phyloP scores from a whole-genome alignment of 2,797 vertebrate species.

The Steatocranus sp. region DNA sequence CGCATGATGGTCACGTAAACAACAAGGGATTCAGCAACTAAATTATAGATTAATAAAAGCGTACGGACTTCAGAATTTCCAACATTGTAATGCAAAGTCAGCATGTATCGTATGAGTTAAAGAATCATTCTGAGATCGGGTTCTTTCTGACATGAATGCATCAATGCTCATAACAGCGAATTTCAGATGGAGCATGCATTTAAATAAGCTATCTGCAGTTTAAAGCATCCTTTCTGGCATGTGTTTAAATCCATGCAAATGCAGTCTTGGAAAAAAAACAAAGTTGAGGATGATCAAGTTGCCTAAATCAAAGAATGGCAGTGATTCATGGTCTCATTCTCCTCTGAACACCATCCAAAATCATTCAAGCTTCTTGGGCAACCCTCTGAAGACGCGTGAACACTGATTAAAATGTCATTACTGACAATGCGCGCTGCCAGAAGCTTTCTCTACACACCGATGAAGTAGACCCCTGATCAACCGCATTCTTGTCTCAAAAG shows the following conservation, averaged over 20 bases:
- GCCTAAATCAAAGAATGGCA: conserved; percentile 29
- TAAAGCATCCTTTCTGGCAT: background rate
- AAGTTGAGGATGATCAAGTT: conserved; percentile 20
- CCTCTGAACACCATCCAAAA: conserved; percentile 17
- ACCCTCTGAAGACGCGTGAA: conserved; percentile 30
- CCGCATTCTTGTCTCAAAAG: conserved; percentile 41
- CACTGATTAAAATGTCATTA: conserved; percentile 58
- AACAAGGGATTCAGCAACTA: background rate
- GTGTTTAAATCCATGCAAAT: background rate
- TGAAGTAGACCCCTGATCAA: conserved; percentile 28
- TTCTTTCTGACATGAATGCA: background rate
- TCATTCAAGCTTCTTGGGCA: conserved; percentile 2
- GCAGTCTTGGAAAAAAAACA: conserved; percentile 10
- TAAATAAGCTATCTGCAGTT: conserved; percentile 6
- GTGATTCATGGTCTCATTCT: conserved; percentile 30
- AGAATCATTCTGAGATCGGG: background rate
- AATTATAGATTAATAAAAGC: conserved; percentile 24
- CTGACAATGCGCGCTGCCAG: conserved; percentile 31
- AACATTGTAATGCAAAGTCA: background rate
- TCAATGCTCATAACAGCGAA: conserved; percentile 27
- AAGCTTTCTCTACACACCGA: background rate
- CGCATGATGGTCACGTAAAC: background rate
- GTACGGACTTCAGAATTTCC: background rate
- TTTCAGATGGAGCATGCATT: background rate
- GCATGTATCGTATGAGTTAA: conserved; percentile 31